A percentile compares a stretch with the other conserved stretches of the same genome.
Evolutionary conservation across 2,888 invertebrate species (phyloP).

Genomic region (Eupithecia insigniata): DNA sequence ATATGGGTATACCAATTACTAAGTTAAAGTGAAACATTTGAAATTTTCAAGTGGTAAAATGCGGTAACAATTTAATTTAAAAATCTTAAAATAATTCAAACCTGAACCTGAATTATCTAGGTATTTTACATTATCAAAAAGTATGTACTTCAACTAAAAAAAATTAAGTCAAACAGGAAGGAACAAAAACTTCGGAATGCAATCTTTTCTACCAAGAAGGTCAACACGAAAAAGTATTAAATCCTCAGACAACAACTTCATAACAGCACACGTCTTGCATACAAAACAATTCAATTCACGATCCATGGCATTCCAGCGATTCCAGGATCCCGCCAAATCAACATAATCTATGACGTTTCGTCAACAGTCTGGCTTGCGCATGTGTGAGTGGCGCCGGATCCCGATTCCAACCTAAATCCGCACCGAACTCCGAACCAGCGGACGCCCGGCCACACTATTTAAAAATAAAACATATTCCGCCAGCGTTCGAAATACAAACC

Average conservation of each 20-base stretch:
- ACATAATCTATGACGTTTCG: slow-evolving; percentile 61
- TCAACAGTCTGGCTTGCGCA: slow-evolving; percentile 49
- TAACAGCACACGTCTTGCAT: slow-evolving; percentile 23
- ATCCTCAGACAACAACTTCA: slow-evolving; percentile 23
- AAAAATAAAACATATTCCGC: slow-evolving; percentile 69
- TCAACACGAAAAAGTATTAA: slow-evolving; percentile 10
- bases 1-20: too few species aligned
- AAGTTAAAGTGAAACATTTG: too few species aligned
- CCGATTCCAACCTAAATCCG: slow-evolving; percentile 82
- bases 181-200: slow-evolving; percentile 2
- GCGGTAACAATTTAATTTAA: too few species aligned
- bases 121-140: too few species aligned
- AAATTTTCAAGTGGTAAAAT: too few species aligned
- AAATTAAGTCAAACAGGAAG: not conserved
- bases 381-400: slow-evolving; percentile 53
- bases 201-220: slow-evolving; percentile 6
- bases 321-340: slow-evolving; percentile 30
- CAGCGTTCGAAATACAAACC: slow-evolving; percentile 33
- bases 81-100: not conserved
- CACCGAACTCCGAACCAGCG: slow-evolving; percentile 76
- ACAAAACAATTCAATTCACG: slow-evolving; percentile 23
- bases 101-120: too few species aligned
- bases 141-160: not conserved
- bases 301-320: slow-evolving; percentile 19
- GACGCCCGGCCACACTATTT: slow-evolving; percentile 71